These are phyloP conservation scores for Brachionus calyciflorus DNA, from an alignment of 1,140 invertebrate genomes.

Conservation along the genomic window DNA sequence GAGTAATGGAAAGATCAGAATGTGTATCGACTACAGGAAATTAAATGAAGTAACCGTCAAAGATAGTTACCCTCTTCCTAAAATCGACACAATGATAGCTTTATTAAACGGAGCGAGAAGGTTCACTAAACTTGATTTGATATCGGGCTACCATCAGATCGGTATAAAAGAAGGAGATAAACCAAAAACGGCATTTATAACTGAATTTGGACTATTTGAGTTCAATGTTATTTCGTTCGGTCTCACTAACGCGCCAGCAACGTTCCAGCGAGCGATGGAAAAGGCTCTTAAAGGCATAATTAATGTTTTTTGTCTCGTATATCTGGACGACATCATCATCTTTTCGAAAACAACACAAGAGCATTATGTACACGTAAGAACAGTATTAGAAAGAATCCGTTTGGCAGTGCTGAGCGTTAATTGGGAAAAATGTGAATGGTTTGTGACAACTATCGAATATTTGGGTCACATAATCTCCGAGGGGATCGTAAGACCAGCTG, in stretches of 20 bases:
- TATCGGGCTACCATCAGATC: conserved; percentile 3
- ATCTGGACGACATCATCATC: no score
- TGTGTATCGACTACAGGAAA: no score
- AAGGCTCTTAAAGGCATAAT: no score
- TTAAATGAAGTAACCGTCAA: no score
- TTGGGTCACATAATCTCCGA: background rate
- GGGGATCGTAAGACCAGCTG: conserved; percentile 40
- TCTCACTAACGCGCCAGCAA: conserved; percentile 52
- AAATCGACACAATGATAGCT: no score
- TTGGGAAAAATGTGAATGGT: no score
- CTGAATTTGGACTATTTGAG: conserved; percentile 47
- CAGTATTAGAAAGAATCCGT: background rate
- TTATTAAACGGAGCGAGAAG: background rate
- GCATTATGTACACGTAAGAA: background rate
- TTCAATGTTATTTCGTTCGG: conserved; percentile 59
- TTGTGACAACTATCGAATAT: background rate
- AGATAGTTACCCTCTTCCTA: no score
- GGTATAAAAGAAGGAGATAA: background rate
- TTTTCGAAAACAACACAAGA: no score
- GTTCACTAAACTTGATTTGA: background rate
- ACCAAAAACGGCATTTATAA: background rate
- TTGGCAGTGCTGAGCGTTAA: background rate
- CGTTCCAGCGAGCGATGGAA: no score
- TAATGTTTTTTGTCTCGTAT: no score
- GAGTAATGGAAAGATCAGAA: no score